phyloP scores from a whole-genome alignment of 1,140 invertebrate species.

The Leptopilina clavipes region DNA sequence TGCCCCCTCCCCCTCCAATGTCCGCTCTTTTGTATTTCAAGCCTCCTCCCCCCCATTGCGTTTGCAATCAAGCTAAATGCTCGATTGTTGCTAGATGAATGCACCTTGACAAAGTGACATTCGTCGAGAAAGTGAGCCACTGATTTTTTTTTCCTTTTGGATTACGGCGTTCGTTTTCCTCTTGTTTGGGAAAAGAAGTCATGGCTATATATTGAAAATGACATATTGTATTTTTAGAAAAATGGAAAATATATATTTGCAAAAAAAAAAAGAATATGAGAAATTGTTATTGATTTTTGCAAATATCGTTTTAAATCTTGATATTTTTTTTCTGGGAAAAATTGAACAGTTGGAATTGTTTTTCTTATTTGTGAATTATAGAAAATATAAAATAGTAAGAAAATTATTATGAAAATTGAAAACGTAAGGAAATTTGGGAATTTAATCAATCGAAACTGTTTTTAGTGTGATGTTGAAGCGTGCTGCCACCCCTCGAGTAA shows the following conservation, averaged over 20 bases:
- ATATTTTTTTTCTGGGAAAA: too few relatives aligned
- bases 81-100: constrained; percentile 62
- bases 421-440: constrained; percentile 32
- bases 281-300: too few relatives aligned
- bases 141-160: constrained; percentile 44
- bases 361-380: too few relatives aligned
- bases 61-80: constrained; percentile 62
- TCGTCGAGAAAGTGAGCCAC: constrained; percentile 49
- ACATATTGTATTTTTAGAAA: not conserved
- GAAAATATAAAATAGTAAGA: too few relatives aligned
- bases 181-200: constrained; percentile 14
- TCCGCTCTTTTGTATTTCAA: constrained; percentile 51
- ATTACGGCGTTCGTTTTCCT: not conserved
- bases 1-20: not conserved
- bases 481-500: constrained; percentile 68
- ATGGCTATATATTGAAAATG: not conserved
- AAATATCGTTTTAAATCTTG: too few relatives aligned
- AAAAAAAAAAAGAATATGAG: not conserved
- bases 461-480: constrained; percentile 54
- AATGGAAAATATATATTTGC: not conserved
- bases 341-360: too few relatives aligned
- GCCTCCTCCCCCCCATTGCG: constrained; percentile 47
- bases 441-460: constrained; percentile 32
- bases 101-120: constrained; percentile 61
- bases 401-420: too few relatives aligned